Conservation (phyloP, 1,140 invertebrate species). For the Drosophila pruinosa region DNA sequence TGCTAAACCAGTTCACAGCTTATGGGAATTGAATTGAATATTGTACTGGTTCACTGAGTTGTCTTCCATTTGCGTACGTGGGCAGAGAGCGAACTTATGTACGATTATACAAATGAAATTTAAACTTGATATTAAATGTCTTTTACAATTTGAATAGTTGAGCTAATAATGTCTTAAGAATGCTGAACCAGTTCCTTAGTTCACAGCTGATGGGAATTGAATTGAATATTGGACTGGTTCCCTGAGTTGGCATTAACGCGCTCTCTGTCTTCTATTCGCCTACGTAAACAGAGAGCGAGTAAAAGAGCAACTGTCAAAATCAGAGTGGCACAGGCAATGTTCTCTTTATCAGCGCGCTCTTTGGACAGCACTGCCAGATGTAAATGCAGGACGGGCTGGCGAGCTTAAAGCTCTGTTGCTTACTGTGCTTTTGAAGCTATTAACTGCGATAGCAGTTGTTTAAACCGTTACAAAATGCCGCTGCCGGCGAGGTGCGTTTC, state of each 20-base stretch:
- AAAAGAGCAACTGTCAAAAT: slow-evolving; percentile 11
- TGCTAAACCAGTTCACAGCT: too few relatives aligned
- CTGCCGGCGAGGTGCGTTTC: slow-evolving; percentile 31
- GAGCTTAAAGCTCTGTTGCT: slow-evolving; percentile 13
- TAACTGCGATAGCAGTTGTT: slow-evolving; percentile 9
- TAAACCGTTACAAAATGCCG: slow-evolving; percentile 39
- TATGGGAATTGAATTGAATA: too few relatives aligned
- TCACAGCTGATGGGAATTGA: too few relatives aligned
- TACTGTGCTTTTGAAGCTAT: slow-evolving; percentile 37
- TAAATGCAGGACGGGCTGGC: background rate
- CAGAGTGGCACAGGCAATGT: background rate
- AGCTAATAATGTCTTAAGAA: background rate
- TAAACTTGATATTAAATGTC: too few relatives aligned
- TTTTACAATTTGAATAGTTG: too few relatives aligned
- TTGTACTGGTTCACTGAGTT: too few relatives aligned
- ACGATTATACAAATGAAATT: too few relatives aligned
- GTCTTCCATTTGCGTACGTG: too few relatives aligned
- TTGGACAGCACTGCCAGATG: slow-evolving; percentile 44
- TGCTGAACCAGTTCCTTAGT: background rate
- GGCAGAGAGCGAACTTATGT: too few relatives aligned
- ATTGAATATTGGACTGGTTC: background rate
- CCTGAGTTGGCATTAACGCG: background rate
- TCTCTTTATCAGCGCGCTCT: background rate
- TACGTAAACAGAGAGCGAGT: slow-evolving; percentile 48
- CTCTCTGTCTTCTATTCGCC: slow-evolving; percentile 11